Conservation (phyloP, 2,113 vertebrate species). For the Himantopus leucocephalus region DNA sequence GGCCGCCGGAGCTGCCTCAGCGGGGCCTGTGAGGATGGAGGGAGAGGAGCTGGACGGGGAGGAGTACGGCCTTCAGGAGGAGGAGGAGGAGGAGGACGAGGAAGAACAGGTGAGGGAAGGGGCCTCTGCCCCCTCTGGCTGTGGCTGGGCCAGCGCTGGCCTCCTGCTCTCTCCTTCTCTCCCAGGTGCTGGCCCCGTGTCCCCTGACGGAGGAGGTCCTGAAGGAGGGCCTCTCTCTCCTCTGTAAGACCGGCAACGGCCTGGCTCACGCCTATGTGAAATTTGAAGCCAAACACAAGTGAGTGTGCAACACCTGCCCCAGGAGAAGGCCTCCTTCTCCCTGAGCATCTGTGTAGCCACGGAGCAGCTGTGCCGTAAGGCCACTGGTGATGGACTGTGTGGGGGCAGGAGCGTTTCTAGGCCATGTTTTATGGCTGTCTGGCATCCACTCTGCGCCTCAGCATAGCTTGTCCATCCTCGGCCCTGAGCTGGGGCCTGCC, state of each 20-base stretch:
- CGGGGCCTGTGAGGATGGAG: constrained; percentile 57
- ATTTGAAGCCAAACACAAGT: constrained; percentile 84
- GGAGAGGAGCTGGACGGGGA: constrained; percentile 39
- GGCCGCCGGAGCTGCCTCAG: background rate
- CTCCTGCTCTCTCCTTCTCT: background rate
- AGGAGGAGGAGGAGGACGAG: background rate
- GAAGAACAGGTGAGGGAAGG: background rate
- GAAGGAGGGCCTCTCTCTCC: constrained; percentile 81
- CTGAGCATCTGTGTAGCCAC: accelerated
- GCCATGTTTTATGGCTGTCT: accelerated
- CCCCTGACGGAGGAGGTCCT: constrained; percentile 79
- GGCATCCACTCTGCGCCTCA: background rate
- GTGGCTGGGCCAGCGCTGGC: background rate
- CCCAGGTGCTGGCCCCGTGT: constrained; percentile 35
- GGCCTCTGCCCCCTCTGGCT: too few relatives aligned
- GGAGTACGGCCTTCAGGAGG: background rate
- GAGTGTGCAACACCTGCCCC: background rate
- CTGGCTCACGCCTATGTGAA: constrained; percentile 87
- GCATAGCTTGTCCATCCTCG: background rate
- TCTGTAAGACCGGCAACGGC: constrained; percentile 83
- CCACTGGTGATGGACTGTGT: background rate
- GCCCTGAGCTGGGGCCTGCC: background rate
- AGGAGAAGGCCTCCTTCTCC: background rate
- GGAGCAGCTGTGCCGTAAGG: accelerated
- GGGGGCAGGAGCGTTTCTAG: background rate